Percentiles rank a stretch among this genome's conserved stretches.
phyloP scores from a whole-genome alignment of 2,888 invertebrate species.

The Fabriciana adippe region DNA sequence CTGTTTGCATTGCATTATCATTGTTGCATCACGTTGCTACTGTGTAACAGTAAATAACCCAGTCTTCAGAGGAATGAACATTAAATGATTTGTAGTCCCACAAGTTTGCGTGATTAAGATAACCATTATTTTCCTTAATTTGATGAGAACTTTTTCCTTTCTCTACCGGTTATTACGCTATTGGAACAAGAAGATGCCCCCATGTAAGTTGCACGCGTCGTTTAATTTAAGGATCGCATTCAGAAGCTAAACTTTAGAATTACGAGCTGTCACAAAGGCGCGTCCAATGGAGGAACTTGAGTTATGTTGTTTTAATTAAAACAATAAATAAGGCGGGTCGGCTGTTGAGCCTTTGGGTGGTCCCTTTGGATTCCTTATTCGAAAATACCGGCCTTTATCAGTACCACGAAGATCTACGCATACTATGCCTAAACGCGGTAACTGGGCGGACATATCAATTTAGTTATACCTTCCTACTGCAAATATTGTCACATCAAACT shows the following conservation, averaged over 20 bases:
- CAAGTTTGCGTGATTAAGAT: not conserved
- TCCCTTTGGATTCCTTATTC: constrained; percentile 59
- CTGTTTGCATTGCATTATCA: no score
- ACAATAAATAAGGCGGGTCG: constrained; percentile 68
- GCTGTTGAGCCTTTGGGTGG: constrained; percentile 67
- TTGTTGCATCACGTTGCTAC: no score
- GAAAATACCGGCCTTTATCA: constrained; percentile 66
- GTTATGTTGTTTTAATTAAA: constrained; percentile 79
- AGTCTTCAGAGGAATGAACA: no score
- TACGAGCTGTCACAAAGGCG: constrained; percentile 66
- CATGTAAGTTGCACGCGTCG: constrained; percentile 40
- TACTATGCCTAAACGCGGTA: constrained; percentile 32
- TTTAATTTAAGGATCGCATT: constrained; percentile 49
- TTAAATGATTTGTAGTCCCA: no score
- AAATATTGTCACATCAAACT: no score
- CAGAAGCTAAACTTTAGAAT: constrained; percentile 64
- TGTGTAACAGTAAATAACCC: no score
- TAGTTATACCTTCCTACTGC: no score
- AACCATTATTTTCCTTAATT: not conserved
- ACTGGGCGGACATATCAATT: constrained; percentile 27
- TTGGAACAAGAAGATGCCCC: constrained; percentile 21
- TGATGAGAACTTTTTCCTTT: constrained; percentile 2
- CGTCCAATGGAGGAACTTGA: constrained; percentile 57
- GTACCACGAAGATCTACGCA: constrained; percentile 52
- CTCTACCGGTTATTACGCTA: constrained; percentile 1